phyloP scores from a whole-genome alignment of 2,113 vertebrate species.

The Corythaeola cristata region DNA sequence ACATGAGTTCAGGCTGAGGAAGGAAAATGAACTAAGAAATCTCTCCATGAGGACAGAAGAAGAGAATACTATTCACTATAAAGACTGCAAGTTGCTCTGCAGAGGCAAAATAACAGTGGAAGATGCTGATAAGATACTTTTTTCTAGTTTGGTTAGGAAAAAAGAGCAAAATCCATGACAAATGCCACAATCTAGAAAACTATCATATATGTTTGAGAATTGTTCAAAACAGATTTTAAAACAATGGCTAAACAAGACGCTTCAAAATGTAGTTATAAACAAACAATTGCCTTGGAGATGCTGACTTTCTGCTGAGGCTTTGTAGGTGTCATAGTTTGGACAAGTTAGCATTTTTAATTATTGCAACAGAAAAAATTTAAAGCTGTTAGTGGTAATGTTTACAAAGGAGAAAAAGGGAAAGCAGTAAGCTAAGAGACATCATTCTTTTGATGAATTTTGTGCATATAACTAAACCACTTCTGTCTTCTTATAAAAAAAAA shows the following conservation, averaged over 20 bases:
- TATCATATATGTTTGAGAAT: background rate
- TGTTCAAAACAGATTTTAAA: background rate
- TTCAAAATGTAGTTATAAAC: background rate
- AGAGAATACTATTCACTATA: background rate
- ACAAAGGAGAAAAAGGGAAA: background rate
- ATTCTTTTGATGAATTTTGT: background rate
- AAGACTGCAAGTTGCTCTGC: background rate
- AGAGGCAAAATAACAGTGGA: background rate
- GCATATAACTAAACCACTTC: fast-evolving
- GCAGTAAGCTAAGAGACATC: background rate
- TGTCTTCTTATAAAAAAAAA: background rate
- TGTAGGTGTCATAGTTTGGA: background rate
- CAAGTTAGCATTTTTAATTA: background rate
- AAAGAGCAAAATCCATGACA: background rate
- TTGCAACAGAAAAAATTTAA: background rate
- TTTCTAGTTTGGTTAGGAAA: background rate
- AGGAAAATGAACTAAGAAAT: background rate
- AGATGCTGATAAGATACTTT: background rate
- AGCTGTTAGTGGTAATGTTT: background rate
- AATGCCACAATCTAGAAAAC: background rate
- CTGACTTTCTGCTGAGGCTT: background rate
- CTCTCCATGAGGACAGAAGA: background rate
- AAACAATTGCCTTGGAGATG: background rate
- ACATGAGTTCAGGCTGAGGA: background rate
- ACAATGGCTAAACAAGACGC: background rate